Conservation (phyloP, 2,113 vertebrate genomes). For the Ictalurus furcatus region DNA sequence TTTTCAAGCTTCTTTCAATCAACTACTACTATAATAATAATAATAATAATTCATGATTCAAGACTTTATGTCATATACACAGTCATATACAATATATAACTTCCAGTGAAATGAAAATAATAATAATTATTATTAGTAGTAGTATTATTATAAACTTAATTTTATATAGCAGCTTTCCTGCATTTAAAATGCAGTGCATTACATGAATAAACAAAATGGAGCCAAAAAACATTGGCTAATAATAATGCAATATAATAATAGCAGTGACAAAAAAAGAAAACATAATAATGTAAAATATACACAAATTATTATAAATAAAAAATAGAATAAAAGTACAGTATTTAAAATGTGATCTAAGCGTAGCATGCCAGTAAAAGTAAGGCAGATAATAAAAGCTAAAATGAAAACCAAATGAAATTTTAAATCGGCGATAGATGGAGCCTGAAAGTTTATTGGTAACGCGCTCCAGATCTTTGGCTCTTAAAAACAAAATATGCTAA, state of each 20-base stretch:
- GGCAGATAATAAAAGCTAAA: background rate
- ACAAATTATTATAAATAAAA: background rate
- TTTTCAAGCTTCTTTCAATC: background rate
- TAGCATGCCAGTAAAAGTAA: background rate
- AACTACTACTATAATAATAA: background rate
- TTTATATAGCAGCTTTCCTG: background rate
- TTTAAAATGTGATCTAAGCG: background rate
- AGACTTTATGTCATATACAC: too few relatives aligned
- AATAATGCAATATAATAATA: background rate
- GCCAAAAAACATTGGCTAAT: background rate
- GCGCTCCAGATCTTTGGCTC: background rate
- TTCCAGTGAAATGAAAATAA: too few relatives aligned
- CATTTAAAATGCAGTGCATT: background rate
- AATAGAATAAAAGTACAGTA: background rate
- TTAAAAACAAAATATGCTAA: background rate
- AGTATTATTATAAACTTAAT: background rate
- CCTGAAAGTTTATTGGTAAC: background rate
- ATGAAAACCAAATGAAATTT: background rate
- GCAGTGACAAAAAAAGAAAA: too few relatives aligned
- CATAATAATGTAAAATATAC: background rate
- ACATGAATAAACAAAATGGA: background rate
- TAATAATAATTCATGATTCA: background rate
- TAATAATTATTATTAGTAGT: background rate
- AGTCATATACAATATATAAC: too few relatives aligned
- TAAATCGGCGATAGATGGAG: background rate